A percentile compares a stretch with the other conserved stretches of the same genome.
These are phyloP conservation scores for Drosophila pruinosa DNA, from an alignment of 1,140 invertebrate genomes.

Conservation along the genomic window DNA sequence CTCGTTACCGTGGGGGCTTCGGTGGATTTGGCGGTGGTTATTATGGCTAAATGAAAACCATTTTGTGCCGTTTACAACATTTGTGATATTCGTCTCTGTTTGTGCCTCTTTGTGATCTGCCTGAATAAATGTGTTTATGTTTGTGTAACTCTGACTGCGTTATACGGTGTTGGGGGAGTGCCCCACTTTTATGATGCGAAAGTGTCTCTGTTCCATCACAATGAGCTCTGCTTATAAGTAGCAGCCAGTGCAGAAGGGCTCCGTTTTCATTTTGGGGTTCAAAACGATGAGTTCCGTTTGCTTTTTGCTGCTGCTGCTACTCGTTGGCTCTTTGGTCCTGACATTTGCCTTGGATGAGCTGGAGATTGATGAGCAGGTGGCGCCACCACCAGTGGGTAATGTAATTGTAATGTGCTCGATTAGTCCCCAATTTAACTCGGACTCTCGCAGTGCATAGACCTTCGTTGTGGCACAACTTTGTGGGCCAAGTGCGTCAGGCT, in stretches of 20 bases:
- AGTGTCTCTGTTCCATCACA: background rate
- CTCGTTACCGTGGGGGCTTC: slow-evolving; percentile 61
- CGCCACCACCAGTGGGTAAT: slow-evolving; percentile 39
- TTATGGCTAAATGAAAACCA: slow-evolving; percentile 55
- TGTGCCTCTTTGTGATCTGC: slow-evolving; percentile 5
- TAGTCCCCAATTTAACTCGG: background rate
- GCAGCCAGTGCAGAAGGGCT: slow-evolving; percentile 4
- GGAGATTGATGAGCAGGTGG: slow-evolving; percentile 57
- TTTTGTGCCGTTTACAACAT: slow-evolving; percentile 5
- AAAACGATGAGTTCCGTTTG: slow-evolving; percentile 34
- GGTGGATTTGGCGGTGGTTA: slow-evolving; percentile 57
- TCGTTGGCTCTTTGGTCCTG: slow-evolving; percentile 8
- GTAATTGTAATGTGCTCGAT: background rate
- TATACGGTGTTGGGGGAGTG: background rate
- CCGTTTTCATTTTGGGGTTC: background rate
- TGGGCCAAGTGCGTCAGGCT: slow-evolving; percentile 31
- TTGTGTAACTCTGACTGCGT: background rate
- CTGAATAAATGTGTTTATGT: slow-evolving; percentile 11
- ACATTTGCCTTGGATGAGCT: slow-evolving; percentile 29
- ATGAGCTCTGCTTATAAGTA: slow-evolving; percentile 23
- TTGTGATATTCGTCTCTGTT: slow-evolving; percentile 63
- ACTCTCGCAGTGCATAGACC: slow-evolving; percentile 30
- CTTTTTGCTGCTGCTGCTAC: slow-evolving; percentile 24
- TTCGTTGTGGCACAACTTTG: slow-evolving; percentile 42
- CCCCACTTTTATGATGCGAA: slow-evolving; percentile 32